These are phyloP conservation scores for Heterocephalus glaber DNA, from an alignment of 2,113 vertebrate species.

Conservation along the genomic window DNA sequence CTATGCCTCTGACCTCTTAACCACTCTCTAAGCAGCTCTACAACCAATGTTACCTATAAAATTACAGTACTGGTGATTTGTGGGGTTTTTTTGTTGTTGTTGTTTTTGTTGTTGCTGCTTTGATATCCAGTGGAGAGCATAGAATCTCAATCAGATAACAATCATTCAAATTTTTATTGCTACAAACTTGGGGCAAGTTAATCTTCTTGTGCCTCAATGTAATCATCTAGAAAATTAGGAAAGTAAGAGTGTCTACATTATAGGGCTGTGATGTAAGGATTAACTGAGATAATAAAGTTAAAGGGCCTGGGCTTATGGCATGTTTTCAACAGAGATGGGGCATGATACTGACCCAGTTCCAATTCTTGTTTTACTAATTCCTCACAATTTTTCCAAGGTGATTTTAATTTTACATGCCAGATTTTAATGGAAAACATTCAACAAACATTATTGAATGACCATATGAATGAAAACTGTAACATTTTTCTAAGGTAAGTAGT, in stretches of 20 bases:
- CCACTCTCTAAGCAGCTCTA: not conserved
- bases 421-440: conserved; percentile 1
- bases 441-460: not conserved
- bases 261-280: not conserved
- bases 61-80: too few species aligned
- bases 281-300: not conserved
- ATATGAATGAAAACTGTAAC: not conserved
- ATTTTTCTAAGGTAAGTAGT: not conserved
- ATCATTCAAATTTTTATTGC: not conserved
- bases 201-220: not conserved
- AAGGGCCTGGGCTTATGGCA: not conserved
- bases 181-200: not conserved
- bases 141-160: not conserved
- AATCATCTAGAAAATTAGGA: not conserved
- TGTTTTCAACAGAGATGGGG: not conserved
- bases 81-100: too few species aligned
- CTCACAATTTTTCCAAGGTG: not conserved
- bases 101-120: not conserved
- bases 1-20: not conserved
- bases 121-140: not conserved
- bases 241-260: not conserved
- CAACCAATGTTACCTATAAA: not conserved
- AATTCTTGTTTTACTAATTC: not conserved
- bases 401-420: not conserved
- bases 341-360: not conserved